Percentiles rank a stretch among this genome's conserved stretches.
These are phyloP conservation scores for Rhea pennata DNA, from an alignment of 2,113 vertebrate genomes.

Conservation along the genomic window DNA sequence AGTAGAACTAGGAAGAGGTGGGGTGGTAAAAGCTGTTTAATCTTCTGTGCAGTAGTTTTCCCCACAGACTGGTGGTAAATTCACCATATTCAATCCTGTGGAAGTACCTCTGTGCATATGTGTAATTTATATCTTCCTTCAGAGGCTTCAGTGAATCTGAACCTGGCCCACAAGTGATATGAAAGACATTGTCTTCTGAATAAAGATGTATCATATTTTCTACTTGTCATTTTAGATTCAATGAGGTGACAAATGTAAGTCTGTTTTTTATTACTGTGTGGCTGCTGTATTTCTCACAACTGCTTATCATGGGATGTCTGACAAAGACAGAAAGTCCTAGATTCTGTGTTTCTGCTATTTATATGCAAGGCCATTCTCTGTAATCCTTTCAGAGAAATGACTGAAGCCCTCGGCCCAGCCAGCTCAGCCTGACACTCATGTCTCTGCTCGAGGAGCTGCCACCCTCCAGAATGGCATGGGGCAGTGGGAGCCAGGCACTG, in stretches of 20 bases:
- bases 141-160: not conserved
- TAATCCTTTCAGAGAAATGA: not conserved
- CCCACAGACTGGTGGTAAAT: not conserved
- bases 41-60: not conserved
- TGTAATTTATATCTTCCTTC: not conserved
- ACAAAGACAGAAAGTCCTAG: not conserved
- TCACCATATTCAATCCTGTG: accelerated
- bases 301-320: not conserved
- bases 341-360: not conserved
- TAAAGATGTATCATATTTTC: slow-evolving; percentile 13
- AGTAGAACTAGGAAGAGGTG: not conserved
- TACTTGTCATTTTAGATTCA: slow-evolving; percentile 1
- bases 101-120: not conserved
- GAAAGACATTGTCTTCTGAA: not conserved
- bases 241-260: slow-evolving; percentile 21
- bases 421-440: not conserved
- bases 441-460: not conserved
- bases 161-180: not conserved
- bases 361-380: not conserved
- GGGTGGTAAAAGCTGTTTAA: not conserved
- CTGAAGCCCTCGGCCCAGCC: not conserved
- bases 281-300: slow-evolving; percentile 19
- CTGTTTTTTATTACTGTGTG: not conserved
- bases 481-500: not conserved
- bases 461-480: accelerated